These are phyloP conservation scores for rabbit (Oryctolagus cuniculus) DNA, from an alignment of 2,113 vertebrate genomes.

Conservation along the genomic window DNA sequence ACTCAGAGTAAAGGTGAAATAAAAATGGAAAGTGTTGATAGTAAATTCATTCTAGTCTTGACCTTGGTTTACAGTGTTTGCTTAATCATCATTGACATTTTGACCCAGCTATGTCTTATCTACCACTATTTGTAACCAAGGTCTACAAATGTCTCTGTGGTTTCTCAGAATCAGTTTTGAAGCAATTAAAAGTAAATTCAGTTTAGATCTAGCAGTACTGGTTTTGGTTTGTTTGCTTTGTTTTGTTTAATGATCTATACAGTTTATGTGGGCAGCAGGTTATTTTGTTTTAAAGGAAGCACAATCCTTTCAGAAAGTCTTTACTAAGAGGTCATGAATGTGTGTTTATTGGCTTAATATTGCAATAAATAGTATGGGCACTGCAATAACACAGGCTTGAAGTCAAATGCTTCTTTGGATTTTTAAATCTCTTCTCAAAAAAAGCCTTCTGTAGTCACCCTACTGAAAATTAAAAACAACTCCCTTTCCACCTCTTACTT, in stretches of 20 bases:
- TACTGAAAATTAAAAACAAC: not conserved
- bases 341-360: not conserved
- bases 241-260: slow-evolving; percentile 10
- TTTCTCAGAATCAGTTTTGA: not conserved
- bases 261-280: not conserved
- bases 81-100: slow-evolving; percentile 56
- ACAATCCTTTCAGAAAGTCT: not conserved
- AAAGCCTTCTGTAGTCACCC: not conserved
- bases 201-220: not conserved
- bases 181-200: not conserved
- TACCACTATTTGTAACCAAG: slow-evolving; percentile 56
- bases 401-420: not conserved
- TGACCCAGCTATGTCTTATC: slow-evolving; percentile 51
- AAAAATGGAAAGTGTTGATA: not conserved
- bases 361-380: not conserved
- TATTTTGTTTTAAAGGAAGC: not conserved
- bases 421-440: not conserved
- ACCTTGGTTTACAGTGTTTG: slow-evolving; percentile 40
- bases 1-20: not conserved
- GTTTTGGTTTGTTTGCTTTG: not conserved
- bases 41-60: slow-evolving; percentile 10
- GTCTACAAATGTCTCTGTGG: not conserved
- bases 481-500: not conserved
- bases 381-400: not conserved
- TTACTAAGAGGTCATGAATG: not conserved